Percentiles rank a stretch among this genome's conserved stretches.
Evolutionary conservation across 2,888 invertebrate species (phyloP).

Genomic region (Trissoscelio sp.): DNA sequence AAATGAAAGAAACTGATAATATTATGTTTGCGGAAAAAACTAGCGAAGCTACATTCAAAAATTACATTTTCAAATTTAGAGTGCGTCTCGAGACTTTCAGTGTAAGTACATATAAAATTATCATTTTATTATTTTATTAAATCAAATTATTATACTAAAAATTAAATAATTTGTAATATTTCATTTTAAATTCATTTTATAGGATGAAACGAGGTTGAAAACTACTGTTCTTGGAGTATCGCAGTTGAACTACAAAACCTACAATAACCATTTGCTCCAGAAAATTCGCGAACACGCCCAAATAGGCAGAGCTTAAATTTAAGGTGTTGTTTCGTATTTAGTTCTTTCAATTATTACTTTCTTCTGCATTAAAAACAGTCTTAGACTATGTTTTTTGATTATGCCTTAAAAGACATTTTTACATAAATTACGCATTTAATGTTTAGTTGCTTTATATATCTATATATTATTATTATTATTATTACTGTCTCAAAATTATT

Average conservation of each 20-base stretch:
- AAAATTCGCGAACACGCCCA: slow-evolving; percentile 88
- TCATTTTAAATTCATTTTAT: slow-evolving; percentile 75
- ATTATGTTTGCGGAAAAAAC: slow-evolving; percentile 88
- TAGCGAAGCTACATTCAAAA: slow-evolving; percentile 89
- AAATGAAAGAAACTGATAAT: slow-evolving; percentile 88
- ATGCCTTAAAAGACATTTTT: too few relatives aligned
- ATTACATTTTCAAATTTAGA: slow-evolving; percentile 93
- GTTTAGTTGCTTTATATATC: too few relatives aligned
- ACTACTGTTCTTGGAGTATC: slow-evolving; percentile 88
- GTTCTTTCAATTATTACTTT: background rate
- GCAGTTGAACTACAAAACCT: slow-evolving; percentile 91
- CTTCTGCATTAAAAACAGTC: background rate
- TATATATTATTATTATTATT: too few relatives aligned
- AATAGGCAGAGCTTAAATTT: slow-evolving; percentile 81
- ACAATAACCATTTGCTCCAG: slow-evolving; percentile 88
- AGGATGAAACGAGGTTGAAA: slow-evolving; percentile 93
- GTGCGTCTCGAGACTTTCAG: slow-evolving; percentile 96
- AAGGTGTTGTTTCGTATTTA: background rate
- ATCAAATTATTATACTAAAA: background rate
- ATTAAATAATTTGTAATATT: background rate
- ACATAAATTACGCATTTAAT: too few relatives aligned
- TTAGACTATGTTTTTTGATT: too few relatives aligned
- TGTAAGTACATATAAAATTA: slow-evolving; percentile 85
- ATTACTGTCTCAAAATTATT: too few relatives aligned
- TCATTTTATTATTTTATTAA: slow-evolving; percentile 5